Evolutionary conservation across 2,113 vertebrate genomes (phyloP), one percentile per base, ranked within the genome.

Genomic region (Nicator chloris): DNA sequence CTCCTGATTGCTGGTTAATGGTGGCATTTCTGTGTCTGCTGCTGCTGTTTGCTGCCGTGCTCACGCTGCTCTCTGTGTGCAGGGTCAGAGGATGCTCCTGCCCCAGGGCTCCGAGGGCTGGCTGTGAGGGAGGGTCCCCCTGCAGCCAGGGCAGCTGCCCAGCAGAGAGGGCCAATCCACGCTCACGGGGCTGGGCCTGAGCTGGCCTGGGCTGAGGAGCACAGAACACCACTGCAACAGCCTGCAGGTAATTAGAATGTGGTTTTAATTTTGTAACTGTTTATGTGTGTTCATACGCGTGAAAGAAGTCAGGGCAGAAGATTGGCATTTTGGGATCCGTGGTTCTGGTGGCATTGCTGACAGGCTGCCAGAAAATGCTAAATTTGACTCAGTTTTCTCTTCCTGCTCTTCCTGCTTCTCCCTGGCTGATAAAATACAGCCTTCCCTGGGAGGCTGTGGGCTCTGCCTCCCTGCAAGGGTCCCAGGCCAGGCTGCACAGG

Each of bases 31-130:
- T 66, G 16, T 28, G 2, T 14, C 20, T 56, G 0, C 42, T 39
- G 14, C 7, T 47, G 6, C 30, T 33, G 13, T 10, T 10, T 20
- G 19, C 20, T 35, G 11, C 4, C 39, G 20, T 30, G 2, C 49
- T 68, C 16, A 2, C 9, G 1, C 23, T 35, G 16, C 33, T 82
- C 8, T 50, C 83, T 89, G 47, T 63, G 49, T 73, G 19, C 92
- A 99, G 99, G 98, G 12, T 98, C 98, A 24, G 98, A 98, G 63
- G 98, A 98, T 77, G 98, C 98, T 76, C 97, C 98, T 57, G 15
- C 53, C 23, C 97, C 98, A 8, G 94, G 85, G 37, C 97, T 98
- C 92, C 97, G 97, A 0, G 64, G 96, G n/a, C 97, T 98, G 50
- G 98, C 97, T 37, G 92, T 90, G 10, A 92, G 97, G 45, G 92